phyloP scores from a whole-genome alignment of 1,140 invertebrate species.

The Bombus terrestris region DNA sequence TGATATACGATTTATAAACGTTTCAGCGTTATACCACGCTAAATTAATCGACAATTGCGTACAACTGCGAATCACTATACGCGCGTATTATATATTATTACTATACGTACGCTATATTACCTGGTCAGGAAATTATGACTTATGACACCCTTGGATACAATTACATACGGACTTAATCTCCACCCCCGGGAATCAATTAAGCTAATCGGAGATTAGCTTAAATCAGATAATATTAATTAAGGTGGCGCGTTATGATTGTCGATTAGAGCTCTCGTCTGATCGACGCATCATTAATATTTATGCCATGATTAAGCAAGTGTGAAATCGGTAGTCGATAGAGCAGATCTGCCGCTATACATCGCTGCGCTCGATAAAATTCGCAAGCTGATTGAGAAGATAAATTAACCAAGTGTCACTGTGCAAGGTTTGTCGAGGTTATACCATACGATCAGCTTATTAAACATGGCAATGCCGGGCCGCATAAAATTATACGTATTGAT shows the following conservation, averaged over 20 bases:
- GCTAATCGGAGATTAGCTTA: not conserved
- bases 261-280: not conserved
- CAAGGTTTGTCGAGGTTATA: not conserved
- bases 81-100: too few species aligned
- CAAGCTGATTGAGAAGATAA: not conserved
- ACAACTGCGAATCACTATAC: too few species aligned
- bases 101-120: not conserved
- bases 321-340: conserved; percentile 7
- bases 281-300: conserved; percentile 29
- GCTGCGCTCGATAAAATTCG: conserved; percentile 6
- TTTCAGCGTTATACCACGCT: too few species aligned
- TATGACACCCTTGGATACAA: not conserved
- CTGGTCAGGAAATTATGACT: not conserved
- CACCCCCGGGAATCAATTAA: not conserved
- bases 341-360: not conserved
- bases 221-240: conserved; percentile 31
- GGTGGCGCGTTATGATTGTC: not conserved
- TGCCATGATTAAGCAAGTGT: conserved; percentile 11
- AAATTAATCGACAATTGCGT: too few species aligned
- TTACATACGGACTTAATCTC: not conserved
- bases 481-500: conserved; percentile 29
- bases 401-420: conserved; percentile 8
- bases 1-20: too few species aligned
- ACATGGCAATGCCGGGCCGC: conserved; percentile 14
- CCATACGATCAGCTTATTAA: conserved; percentile 15